phyloP scores from a whole-genome alignment of 2,888 invertebrate genomes.

The Aspidiotus destructor region DNA sequence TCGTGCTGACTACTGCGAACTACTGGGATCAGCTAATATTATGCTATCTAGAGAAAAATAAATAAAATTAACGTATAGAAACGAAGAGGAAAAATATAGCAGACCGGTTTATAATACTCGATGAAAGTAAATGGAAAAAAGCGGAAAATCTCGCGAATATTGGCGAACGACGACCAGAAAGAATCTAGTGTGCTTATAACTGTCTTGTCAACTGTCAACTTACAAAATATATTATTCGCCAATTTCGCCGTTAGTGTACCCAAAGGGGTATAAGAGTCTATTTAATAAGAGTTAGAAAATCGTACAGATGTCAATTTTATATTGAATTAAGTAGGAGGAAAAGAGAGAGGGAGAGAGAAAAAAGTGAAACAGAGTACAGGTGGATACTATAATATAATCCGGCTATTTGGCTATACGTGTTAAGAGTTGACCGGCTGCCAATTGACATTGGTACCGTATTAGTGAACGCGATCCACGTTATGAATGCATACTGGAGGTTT shows the following conservation, averaged over 20 bases:
- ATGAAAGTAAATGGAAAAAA: conserved; percentile 9
- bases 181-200: conserved; percentile 12
- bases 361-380: too few relatives aligned
- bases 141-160: conserved; percentile 16
- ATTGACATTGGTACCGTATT: too few relatives aligned
- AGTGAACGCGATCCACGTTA: too few relatives aligned
- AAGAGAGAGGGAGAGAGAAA: background rate
- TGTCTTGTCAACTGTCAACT: conserved; percentile 18
- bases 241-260: background rate
- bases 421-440: too few relatives aligned
- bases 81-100: background rate
- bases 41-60: too few relatives aligned
- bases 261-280: too few relatives aligned
- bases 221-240: conserved; percentile 14
- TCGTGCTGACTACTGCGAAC: too few relatives aligned
- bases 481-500: too few relatives aligned
- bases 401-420: too few relatives aligned
- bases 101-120: conserved; percentile 6
- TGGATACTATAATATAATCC: too few relatives aligned
- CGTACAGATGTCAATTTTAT: conserved; percentile 9
- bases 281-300: conserved; percentile 12
- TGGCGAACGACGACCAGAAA: conserved; percentile 7
- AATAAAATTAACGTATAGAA: too few relatives aligned
- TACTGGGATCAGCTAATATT: too few relatives aligned
- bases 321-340: background rate